phyloP scores from a whole-genome alignment of 2,113 vertebrate species.

The Perca fluviatilis region DNA sequence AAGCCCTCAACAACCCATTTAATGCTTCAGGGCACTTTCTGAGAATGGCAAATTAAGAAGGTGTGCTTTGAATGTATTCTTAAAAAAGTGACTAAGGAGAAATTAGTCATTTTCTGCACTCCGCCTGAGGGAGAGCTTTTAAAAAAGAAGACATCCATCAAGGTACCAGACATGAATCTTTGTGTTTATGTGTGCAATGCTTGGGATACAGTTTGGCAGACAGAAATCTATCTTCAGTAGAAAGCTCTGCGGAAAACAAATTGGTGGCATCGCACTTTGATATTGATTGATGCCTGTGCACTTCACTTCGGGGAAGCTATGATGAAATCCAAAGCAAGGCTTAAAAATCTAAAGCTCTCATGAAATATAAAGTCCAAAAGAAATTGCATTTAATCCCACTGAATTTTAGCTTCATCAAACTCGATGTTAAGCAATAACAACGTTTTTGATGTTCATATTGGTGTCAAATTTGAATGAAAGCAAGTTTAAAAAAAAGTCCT shows the following conservation, averaged over 20 bases:
- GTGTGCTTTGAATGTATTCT: constrained; percentile 46
- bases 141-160: constrained; percentile 50
- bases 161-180: constrained; percentile 34
- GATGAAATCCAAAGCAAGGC: constrained; percentile 55
- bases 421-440: not conserved
- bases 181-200: constrained; percentile 13
- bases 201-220: constrained; percentile 7
- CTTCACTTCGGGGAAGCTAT: constrained; percentile 31
- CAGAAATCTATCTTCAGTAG: constrained; percentile 24
- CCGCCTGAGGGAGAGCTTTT: constrained; percentile 47
- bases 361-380: not conserved
- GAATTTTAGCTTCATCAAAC: not conserved
- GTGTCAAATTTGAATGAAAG: constrained; percentile 20
- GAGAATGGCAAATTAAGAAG: constrained; percentile 61
- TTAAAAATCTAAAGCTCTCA: constrained; percentile 19
- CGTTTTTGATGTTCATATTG: not conserved
- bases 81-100: constrained; percentile 49
- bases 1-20: constrained; percentile 51
- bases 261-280: constrained; percentile 21
- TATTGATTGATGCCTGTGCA: constrained; percentile 51
- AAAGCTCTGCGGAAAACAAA: constrained; percentile 34
- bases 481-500: not conserved
- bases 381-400: not conserved
- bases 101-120: constrained; percentile 53
- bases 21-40: constrained; percentile 58